A percentile compares a stretch with the other conserved stretches of the same genome.
These are phyloP conservation scores for Drosophila multiciliata DNA, from an alignment of 2,888 invertebrate species.

Conservation along the genomic window DNA sequence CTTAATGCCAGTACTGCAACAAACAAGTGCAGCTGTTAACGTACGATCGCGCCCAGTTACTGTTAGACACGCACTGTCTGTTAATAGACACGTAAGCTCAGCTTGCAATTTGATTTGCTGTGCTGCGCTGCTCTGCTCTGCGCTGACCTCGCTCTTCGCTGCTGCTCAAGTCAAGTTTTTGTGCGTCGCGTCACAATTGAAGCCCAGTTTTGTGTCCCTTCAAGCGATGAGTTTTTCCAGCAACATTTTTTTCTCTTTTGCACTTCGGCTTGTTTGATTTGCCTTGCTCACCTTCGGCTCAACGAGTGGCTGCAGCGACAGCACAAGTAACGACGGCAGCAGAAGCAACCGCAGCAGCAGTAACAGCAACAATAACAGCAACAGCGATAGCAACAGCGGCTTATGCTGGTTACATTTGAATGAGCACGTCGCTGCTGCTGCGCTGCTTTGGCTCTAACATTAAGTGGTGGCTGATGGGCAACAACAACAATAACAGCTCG, in stretches of 20 bases:
- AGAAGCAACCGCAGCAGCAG: constrained; percentile 33
- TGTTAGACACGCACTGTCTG: constrained; percentile 14
- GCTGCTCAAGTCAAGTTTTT: constrained; percentile 54
- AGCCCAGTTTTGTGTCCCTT: constrained; percentile 71
- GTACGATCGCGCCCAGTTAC: background rate
- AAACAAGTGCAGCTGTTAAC: constrained; percentile 15
- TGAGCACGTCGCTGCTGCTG: constrained; percentile 62
- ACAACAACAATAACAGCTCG: constrained; percentile 13
- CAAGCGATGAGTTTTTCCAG: constrained; percentile 66
- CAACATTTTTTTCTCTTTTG: constrained; percentile 37
- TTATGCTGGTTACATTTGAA: constrained; percentile 80
- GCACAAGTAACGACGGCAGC: constrained; percentile 28
- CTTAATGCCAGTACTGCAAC: background rate
- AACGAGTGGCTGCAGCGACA: constrained; percentile 52
- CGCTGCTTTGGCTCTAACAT: constrained; percentile 25
- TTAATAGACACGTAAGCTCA: constrained; percentile 31
- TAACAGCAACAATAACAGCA: constrained; percentile 9
- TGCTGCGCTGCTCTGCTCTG: constrained; percentile 3
- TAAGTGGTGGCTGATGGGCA: constrained; percentile 29
- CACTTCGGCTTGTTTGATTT: constrained; percentile 73
- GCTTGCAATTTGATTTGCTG: constrained; percentile 27
- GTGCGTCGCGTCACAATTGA: constrained; percentile 62
- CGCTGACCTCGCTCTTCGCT: constrained; percentile 51
- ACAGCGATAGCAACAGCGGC: constrained; percentile 30
- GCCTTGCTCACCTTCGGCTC: constrained; percentile 71